Conservation (phyloP, 1,140 invertebrate genomes). For the Hypothenemus hampei region DNA sequence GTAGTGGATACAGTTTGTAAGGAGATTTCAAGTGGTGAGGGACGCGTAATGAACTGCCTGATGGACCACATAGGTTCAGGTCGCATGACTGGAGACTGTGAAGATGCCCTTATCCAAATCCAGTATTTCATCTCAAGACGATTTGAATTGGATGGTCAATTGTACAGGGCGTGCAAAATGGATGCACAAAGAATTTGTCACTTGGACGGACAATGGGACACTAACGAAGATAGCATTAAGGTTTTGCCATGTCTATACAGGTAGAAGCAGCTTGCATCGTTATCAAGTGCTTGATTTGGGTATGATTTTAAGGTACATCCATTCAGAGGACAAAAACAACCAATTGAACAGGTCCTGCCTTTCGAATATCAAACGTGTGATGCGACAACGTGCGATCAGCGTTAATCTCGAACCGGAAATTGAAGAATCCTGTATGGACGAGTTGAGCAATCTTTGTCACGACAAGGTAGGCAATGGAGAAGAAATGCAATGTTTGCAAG, state of each 20-base stretch:
- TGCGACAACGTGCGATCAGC: constrained; percentile 85
- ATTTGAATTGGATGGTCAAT: constrained; percentile 85
- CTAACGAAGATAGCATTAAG: constrained; percentile 67
- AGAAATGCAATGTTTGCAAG: constrained; percentile 90
- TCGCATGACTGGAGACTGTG: constrained; percentile 84
- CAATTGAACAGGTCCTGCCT: constrained; percentile 61
- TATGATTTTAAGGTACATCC: constrained; percentile 56
- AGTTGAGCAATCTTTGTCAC: constrained; percentile 78
- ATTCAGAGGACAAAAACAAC: constrained; percentile 64
- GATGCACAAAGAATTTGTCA: constrained; percentile 82
- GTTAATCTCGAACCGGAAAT: constrained; percentile 93
- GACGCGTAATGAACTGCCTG: constrained; percentile 86
- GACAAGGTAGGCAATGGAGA: constrained; percentile 78
- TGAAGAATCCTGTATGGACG: constrained; percentile 82
- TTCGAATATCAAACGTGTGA: constrained; percentile 81
- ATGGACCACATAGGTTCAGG: constrained; percentile 74
- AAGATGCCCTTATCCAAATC: constrained; percentile 87
- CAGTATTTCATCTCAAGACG: constrained; percentile 96
- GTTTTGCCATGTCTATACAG: constrained; percentile 90
- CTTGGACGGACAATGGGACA: constrained; percentile 69
- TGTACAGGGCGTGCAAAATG: constrained; percentile 79
- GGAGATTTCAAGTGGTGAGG: constrained; percentile 62
- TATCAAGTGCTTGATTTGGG: not conserved
- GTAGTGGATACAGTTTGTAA: constrained; percentile 71
- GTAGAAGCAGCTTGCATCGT: constrained; percentile 12